These are phyloP conservation scores for Hydrophis major DNA, from an alignment of 2,797 vertebrate genomes.

Conservation along the genomic window DNA sequence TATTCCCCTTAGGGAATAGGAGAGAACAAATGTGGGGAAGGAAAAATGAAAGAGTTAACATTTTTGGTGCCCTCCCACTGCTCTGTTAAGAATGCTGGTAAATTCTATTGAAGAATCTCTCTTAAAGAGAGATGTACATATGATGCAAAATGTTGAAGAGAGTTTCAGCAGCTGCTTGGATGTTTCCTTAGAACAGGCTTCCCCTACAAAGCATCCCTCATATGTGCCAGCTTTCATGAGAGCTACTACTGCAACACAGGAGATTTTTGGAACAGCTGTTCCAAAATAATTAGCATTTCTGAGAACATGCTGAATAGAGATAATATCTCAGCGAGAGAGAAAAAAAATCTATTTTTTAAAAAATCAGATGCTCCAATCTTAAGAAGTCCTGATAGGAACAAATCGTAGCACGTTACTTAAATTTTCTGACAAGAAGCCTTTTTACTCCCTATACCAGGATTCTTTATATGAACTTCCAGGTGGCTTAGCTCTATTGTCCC, in stretches of 20 bases:
- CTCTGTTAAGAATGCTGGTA: neutral
- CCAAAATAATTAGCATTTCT: neutral
- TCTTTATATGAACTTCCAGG: neutral
- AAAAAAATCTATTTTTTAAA: neutral
- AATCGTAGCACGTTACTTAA: neutral
- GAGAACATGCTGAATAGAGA: neutral
- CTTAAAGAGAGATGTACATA: neutral
- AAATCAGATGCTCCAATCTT: neutral
- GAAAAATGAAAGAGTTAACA: neutral
- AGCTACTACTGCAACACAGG: neutral
- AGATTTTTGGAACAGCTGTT: neutral
- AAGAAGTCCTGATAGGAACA: neutral
- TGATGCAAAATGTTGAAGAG: neutral
- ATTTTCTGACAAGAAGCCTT: neutral
- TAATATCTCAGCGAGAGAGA: neutral
- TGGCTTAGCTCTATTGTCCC: neutral
- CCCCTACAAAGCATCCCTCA: neutral
- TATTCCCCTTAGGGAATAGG: neutral
- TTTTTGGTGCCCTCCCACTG: neutral
- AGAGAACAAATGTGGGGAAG: neutral
- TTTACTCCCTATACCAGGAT: neutral
- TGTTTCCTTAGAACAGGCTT: neutral
- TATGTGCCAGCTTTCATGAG: neutral
- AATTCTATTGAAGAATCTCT: neutral
- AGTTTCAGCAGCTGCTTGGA: neutral